phyloP scores from a whole-genome alignment of 2,113 vertebrate species.

The Eptatretus burgeri region DNA sequence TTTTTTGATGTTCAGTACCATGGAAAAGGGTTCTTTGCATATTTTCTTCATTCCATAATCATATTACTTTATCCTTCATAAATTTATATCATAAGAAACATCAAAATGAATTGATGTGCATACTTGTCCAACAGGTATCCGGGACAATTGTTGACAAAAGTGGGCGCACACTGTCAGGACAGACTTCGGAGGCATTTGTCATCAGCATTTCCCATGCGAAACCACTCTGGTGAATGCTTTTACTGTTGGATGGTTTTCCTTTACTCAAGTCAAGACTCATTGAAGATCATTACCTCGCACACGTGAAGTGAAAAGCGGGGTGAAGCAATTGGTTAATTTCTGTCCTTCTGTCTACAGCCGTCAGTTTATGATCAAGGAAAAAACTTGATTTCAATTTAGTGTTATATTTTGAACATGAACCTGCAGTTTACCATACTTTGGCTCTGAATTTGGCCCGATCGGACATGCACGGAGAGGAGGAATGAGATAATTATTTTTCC shows the following conservation, averaged over 20 bases:
- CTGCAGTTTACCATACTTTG: too few relatives aligned
- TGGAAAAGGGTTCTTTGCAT: neutral
- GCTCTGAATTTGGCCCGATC: too few relatives aligned
- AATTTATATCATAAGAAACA: neutral
- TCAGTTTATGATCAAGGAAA: too few relatives aligned
- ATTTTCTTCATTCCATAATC: neutral
- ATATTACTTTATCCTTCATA: neutral
- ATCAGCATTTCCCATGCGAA: constrained; percentile 51
- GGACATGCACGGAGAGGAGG: too few relatives aligned
- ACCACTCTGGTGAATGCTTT: constrained; percentile 45
- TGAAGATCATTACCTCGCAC: too few relatives aligned
- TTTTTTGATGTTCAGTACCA: neutral
- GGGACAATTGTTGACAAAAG: constrained; percentile 89
- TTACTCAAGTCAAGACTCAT: too few relatives aligned
- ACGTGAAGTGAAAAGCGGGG: too few relatives aligned
- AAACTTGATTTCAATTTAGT: too few relatives aligned
- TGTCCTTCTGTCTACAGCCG: too few relatives aligned
- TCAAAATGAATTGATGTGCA: neutral
- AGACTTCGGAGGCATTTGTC: constrained; percentile 80
- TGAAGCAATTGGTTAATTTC: too few relatives aligned
- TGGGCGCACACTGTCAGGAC: constrained; percentile 71
- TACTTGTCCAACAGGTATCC: constrained; percentile 33
- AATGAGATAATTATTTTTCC: too few relatives aligned
- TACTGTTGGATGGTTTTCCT: too few relatives aligned
- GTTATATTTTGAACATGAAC: neutral